Percentiles rank a stretch among this genome's conserved stretches.
These are phyloP conservation scores for Lithophane semibrunnea DNA, from an alignment of 2,888 invertebrate species.

Conservation along the genomic window DNA sequence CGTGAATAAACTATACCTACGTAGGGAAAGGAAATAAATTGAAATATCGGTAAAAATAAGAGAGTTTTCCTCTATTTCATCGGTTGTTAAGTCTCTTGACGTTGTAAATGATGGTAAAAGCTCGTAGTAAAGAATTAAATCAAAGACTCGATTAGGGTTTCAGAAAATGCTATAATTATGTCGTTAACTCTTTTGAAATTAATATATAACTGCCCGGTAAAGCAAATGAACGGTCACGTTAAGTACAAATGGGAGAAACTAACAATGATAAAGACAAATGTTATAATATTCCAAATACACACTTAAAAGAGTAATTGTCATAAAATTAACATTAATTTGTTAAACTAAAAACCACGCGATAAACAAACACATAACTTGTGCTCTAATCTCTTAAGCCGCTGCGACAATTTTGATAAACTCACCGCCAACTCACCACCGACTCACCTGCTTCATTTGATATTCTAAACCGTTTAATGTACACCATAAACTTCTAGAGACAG, in stretches of 20 bases:
- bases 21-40: background rate
- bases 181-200: background rate
- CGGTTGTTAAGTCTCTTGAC: background rate
- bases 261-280: background rate
- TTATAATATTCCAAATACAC: background rate
- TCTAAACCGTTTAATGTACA: constrained; percentile 48
- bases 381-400: constrained; percentile 43
- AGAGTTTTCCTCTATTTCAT: constrained; percentile 4
- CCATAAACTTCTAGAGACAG: constrained; percentile 41
- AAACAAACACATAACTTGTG: constrained; percentile 36
- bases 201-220: no score
- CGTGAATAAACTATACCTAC: constrained; percentile 31
- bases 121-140: background rate
- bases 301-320: constrained; percentile 4
- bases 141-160: background rate
- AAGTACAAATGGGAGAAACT: background rate
- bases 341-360: constrained; percentile 31
- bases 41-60: constrained; percentile 11
- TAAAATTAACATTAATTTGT: constrained; percentile 15
- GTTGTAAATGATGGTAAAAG: background rate
- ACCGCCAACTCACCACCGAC: constrained; percentile 43
- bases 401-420: constrained; percentile 50
- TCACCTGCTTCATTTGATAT: constrained; percentile 44
- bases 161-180: background rate
- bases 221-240: background rate